phyloP scores from a whole-genome alignment of 2,113 vertebrate genomes.

The Varanus komodoensis region DNA sequence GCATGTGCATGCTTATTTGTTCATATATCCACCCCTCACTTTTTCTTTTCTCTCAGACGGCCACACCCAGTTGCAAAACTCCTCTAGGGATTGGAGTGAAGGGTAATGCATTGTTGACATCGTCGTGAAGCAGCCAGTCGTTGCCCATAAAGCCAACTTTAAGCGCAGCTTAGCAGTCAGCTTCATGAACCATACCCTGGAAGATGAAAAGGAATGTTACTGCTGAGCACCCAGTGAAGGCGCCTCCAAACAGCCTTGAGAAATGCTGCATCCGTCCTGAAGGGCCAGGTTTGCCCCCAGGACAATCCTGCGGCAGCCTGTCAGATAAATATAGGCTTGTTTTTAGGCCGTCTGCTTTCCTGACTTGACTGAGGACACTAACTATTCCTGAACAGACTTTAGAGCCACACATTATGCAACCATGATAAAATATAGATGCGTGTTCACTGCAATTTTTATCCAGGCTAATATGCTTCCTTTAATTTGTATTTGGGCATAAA shows the following conservation, averaged over 20 bases:
- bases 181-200: neutral
- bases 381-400: constrained; percentile 58
- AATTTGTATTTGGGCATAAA: neutral
- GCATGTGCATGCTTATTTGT: neutral
- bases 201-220: neutral
- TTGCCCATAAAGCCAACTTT: neutral
- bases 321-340: constrained; percentile 4
- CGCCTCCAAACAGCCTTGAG: neutral
- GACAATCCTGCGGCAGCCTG: neutral
- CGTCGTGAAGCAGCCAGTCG: neutral
- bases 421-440: constrained; percentile 65
- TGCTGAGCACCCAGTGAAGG: neutral
- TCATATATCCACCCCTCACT: neutral
- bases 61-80: neutral
- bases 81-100: neutral
- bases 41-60: neutral
- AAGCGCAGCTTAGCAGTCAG: neutral
- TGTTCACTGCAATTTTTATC: constrained; percentile 54
- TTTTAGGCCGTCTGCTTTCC: neutral
- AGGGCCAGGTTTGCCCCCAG: neutral
- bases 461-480: constrained; percentile 32
- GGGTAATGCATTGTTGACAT: neutral
- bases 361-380: constrained; percentile 12
- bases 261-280: neutral
- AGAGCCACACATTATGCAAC: constrained; percentile 10